A percentile compares a stretch with the other conserved stretches of the same genome.
phyloP scores from a whole-genome alignment of 1,140 invertebrate genomes.

The Orussus abietinus region DNA sequence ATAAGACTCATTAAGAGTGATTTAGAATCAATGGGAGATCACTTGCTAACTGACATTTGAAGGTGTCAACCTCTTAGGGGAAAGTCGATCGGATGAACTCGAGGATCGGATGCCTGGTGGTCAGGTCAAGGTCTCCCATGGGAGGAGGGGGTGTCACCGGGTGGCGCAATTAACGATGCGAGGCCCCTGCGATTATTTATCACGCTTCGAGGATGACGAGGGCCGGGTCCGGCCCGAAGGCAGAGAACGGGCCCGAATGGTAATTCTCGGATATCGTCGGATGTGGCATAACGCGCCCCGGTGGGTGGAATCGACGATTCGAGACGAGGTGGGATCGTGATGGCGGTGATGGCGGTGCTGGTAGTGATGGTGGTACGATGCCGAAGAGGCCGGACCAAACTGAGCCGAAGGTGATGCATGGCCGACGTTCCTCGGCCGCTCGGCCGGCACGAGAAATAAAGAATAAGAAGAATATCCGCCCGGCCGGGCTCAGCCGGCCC shows the following conservation, averaged over 20 bases:
- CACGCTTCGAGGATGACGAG: no score
- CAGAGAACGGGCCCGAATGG: background rate
- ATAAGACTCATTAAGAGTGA: no score
- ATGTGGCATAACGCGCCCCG: constrained; percentile 17
- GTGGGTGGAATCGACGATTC: constrained; percentile 41
- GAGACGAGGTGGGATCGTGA: constrained; percentile 40
- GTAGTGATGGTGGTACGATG: constrained; percentile 34
- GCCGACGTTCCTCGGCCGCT: constrained; percentile 44
- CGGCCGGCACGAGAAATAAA: constrained; percentile 38
- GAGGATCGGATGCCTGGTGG: no score
- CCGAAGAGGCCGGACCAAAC: constrained; percentile 46
- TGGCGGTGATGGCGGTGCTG: constrained; percentile 39
- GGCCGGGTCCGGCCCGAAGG: no score
- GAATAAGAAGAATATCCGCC: constrained; percentile 50
- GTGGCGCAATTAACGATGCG: no score
- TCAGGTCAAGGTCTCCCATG: no score
- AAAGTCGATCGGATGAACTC: no score
- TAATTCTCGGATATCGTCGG: background rate
- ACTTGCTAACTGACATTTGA: no score
- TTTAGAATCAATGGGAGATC: no score
- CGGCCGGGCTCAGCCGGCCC: constrained; percentile 41
- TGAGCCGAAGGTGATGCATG: constrained; percentile 52
- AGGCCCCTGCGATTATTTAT: no score
- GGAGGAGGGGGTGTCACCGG: no score
- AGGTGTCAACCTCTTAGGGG: no score